These are phyloP conservation scores for Orthosia gracilis DNA, from an alignment of 2,888 invertebrate species.

Conservation along the genomic window DNA sequence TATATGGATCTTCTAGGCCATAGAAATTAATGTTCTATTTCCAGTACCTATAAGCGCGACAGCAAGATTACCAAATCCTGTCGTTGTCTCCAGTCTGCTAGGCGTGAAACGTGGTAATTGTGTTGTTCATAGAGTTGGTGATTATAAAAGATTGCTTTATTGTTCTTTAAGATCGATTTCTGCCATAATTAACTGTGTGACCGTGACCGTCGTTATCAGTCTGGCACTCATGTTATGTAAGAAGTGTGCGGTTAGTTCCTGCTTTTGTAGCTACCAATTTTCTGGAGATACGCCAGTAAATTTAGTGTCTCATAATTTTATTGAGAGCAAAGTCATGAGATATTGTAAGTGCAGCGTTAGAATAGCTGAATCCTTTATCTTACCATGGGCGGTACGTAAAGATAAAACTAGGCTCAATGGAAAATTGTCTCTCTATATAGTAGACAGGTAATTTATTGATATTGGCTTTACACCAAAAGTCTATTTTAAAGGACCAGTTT, in stretches of 20 bases:
- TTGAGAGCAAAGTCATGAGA: not conserved
- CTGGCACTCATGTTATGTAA: not conserved
- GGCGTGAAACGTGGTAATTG: constrained; percentile 23
- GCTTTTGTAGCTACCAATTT: constrained; percentile 16
- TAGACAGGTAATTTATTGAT: not conserved
- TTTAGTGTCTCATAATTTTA: not conserved
- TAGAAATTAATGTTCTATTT: constrained; percentile 17
- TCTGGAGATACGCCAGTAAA: constrained; percentile 26
- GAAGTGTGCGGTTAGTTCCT: constrained; percentile 39
- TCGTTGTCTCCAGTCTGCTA: constrained; percentile 11
- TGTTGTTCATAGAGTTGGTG: constrained; percentile 21
- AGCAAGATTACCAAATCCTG: constrained; percentile 34
- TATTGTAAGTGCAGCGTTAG: not conserved
- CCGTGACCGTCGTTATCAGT: constrained; percentile 27
- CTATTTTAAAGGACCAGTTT: constrained; percentile 13
- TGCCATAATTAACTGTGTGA: constrained; percentile 18
- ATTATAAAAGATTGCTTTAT: constrained; percentile 40
- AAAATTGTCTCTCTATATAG: not conserved
- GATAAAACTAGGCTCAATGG: not conserved
- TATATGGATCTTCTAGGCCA: not conserved
- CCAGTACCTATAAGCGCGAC: not conserved
- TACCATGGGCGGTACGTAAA: not conserved
- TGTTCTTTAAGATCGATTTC: constrained; percentile 18
- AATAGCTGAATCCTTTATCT: not conserved
- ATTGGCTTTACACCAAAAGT: constrained; percentile 21